A percentile compares a stretch with the other conserved stretches of the same genome.
These are phyloP conservation scores for Perca flavescens DNA, from an alignment of 2,113 vertebrate genomes.

Conservation along the genomic window DNA sequence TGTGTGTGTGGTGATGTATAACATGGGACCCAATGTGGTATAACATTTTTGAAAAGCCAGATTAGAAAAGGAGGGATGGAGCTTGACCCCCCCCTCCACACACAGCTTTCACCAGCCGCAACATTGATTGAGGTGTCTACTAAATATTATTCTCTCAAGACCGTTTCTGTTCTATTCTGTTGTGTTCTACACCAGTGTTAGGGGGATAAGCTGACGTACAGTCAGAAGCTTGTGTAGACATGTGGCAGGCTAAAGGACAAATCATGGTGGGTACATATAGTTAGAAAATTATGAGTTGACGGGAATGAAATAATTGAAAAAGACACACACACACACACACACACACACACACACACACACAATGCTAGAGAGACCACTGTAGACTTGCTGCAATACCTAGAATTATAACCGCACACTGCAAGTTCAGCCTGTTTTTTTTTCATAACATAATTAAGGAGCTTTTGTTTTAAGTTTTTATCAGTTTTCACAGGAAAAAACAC, in stretches of 20 bases:
- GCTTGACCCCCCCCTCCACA: not conserved
- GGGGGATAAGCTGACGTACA: not conserved
- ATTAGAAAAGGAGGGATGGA: conserved; percentile 67
- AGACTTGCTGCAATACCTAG: not conserved
- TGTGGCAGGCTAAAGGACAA: conserved; percentile 20
- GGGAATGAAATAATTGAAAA: conserved; percentile 5
- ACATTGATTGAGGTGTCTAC: conserved; percentile 29
- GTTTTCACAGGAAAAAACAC: not conserved
- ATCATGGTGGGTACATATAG: conserved; percentile 14
- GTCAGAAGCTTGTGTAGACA: not conserved
- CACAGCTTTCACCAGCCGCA: conserved; percentile 31
- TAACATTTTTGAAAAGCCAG: conserved; percentile 75
- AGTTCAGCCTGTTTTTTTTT: not conserved
- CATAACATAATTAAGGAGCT: not conserved
- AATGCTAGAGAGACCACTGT: not conserved
- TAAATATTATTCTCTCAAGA: conserved; percentile 5
- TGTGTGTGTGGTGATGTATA: conserved; percentile 21
- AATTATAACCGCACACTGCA: not conserved
- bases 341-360: not conserved
- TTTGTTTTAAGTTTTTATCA: not conserved
- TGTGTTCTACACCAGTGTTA: not conserved
- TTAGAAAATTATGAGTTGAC: conserved; percentile 28
- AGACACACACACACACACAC: not conserved
- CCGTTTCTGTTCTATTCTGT: not conserved
- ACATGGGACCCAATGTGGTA: conserved; percentile 61